Evolutionary conservation across 2,113 vertebrate genomes (phyloP), one percentile per base, ranked within the genome.

Genomic region (Empidonax alnorum): DNA sequence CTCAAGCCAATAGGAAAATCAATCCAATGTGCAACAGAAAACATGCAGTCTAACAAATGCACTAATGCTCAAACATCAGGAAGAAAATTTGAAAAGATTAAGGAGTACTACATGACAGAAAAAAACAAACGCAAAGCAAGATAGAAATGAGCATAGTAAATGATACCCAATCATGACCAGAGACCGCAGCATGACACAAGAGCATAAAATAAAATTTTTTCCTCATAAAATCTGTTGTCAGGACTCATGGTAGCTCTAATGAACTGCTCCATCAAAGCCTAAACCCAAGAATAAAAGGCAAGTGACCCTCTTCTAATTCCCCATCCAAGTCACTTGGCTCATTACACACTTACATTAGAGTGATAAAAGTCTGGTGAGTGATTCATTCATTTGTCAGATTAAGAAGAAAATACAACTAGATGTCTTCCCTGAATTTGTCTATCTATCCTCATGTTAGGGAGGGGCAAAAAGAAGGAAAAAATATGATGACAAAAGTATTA

Each of bases 341-440:
- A 90, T 95, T 94, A 74, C 62, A 87, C 78, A 74, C 78, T 91
- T 41, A 71, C 14, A 93, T 91, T 87, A 86, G 21, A 86, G 78
- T 52, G 67, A 89, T 63, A 85, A 66, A 93, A 76, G 58, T 62
- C 91, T 80, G 33, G 41, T 52, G 33, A 94, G 56, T 59, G 37
- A 89, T 37, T 65, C 71, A 91, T 31, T 67, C 46, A 82, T 87
- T 72, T 3, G 4, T 75, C 72, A 94, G 78, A 88, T 63, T 12
- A 63, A 67, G 65, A 91, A 73, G 55, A 84, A 89, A 91, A 88
- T 85, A 73, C 35, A 67, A 37, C 62, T 83, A 88, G 55, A 90
- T 83, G 79, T 46, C 59, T 86, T 96, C 55, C 35, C 33, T 8
- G 17, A 67, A 23, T n/a, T 28, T 56, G 31, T 90, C 80, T 78